Percentiles rank a stretch among this genome's conserved stretches.
phyloP scores from a whole-genome alignment of 2,888 invertebrate genomes.

The Ischnura elegans region DNA sequence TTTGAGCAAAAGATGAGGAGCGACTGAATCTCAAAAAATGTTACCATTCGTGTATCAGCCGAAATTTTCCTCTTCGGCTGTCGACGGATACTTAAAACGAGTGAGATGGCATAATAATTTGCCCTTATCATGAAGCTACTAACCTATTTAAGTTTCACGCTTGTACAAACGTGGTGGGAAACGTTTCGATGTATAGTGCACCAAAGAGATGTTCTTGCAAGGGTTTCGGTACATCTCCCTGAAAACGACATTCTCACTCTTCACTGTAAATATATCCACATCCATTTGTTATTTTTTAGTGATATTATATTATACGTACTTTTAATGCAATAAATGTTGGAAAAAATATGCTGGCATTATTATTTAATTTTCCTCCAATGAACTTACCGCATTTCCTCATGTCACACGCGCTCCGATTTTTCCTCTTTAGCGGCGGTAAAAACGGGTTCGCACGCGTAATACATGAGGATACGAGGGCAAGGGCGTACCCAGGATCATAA shows the following conservation, averaged over 20 bases:
- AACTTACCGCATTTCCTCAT: too few species aligned
- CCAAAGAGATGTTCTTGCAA: not conserved
- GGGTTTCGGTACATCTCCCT: not conserved
- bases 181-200: not conserved
- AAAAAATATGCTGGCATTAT: not conserved
- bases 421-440: too few species aligned
- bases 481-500: too few species aligned
- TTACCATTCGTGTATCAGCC: not conserved
- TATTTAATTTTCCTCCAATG: not conserved
- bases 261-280: slow-evolving; percentile 19
- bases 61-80: not conserved
- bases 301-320: not conserved
- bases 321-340: not conserved
- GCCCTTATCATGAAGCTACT: not conserved
- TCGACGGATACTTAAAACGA: not conserved
- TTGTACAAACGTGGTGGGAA: not conserved
- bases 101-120: not conserved
- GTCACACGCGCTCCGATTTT: too few species aligned
- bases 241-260: not conserved
- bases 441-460: too few species aligned
- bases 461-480: too few species aligned
- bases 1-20: too few species aligned
- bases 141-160: not conserved
- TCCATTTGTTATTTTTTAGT: not conserved
- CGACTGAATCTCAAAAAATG: not conserved